Conservation (phyloP, 2,888 invertebrate species). For the Polydrusus pterygomalis region DNA sequence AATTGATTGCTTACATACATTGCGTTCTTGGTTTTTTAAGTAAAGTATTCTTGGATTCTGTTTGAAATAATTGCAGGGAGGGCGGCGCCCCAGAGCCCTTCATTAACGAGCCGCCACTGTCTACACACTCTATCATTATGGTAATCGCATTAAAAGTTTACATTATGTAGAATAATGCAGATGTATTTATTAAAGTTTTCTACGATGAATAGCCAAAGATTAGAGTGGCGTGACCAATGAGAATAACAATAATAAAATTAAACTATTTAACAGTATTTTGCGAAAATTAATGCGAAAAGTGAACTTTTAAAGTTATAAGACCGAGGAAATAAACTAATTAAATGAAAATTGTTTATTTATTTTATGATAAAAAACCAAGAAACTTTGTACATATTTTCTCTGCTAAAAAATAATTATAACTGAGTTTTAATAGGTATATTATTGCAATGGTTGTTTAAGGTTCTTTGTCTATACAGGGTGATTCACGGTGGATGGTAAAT, state of each 20-base stretch:
- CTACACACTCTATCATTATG: too few species aligned
- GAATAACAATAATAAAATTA: conserved; percentile 50
- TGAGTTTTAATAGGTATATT: too few species aligned
- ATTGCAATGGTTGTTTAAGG: too few species aligned
- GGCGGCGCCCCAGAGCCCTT: too few species aligned
- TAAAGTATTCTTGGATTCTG: too few species aligned
- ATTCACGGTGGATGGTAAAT: too few species aligned
- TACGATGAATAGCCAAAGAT: conserved; percentile 41
- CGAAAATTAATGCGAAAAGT: conserved; percentile 47
- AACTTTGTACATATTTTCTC: neutral
- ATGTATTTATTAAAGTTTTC: conserved; percentile 26
- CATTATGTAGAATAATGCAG: neutral
- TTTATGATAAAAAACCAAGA: conserved; percentile 17
- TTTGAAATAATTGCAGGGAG: too few species aligned
- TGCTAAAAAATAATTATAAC: neutral
- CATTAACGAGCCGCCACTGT: too few species aligned
- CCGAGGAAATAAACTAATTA: conserved; percentile 45
- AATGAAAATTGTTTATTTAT: conserved; percentile 33
- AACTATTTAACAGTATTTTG: conserved; percentile 53
- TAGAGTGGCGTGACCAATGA: conserved; percentile 51
- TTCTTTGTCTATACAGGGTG: too few species aligned
- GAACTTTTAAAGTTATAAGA: conserved; percentile 39
- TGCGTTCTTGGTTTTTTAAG: too few species aligned
- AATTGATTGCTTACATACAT: too few species aligned
- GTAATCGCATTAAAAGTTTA: neutral